Base-by-base conservation (phyloP, 1,140 invertebrate genomes). In the Magallana gigas region DNA sequence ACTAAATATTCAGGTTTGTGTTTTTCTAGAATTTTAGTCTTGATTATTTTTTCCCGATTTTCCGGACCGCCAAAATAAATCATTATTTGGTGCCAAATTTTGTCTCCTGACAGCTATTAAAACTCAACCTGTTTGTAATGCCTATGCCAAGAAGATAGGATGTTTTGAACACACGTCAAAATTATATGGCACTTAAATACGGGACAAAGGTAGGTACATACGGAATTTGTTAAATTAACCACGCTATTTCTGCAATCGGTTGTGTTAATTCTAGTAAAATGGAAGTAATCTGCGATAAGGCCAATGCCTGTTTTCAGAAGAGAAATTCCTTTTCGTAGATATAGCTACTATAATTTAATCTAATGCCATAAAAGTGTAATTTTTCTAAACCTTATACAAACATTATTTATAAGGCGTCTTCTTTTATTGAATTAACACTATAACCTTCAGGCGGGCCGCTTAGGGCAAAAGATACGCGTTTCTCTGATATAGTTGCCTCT, bases 301-400 rank as follows among this genome's bases (percentile, higher is more conserved):
- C 68, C 29, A 71, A 71, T 23, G n/a, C 64, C 36, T 76, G 68
- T 76, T 36, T 76, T 76, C 68, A 76, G 60, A 76, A 11, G 36
- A 29, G 18, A 29, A 36, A 76, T 76, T 76, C 68, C 68, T 76
- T 23, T 11, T 18, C 18, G 23, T 76, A 76, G 81, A 57, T 83
- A 83, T 83, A 57, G 81, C 81, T 57, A 16, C 57, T 58, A 83
- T 83, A 57, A 83, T 58, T 58, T 83, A 83, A 83, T 83, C 81
- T 83, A 57, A 57, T 83, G 16, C 81, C 57, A 83, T 83, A 58
- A 83, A 83, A 83, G 48, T 83, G 48, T 83, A 57, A 58, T 83
- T 83, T 83, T 83, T 83, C 81, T 83, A 83, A 83, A 57, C 81
- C 81, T 83, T 83, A 14, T 18, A 58, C 57, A 83, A 83, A 83